Evolutionary conservation across 2,797 vertebrate genomes (phyloP), one percentile per base, ranked within the genome.

Genomic region (Choloepus didactylus): DNA sequence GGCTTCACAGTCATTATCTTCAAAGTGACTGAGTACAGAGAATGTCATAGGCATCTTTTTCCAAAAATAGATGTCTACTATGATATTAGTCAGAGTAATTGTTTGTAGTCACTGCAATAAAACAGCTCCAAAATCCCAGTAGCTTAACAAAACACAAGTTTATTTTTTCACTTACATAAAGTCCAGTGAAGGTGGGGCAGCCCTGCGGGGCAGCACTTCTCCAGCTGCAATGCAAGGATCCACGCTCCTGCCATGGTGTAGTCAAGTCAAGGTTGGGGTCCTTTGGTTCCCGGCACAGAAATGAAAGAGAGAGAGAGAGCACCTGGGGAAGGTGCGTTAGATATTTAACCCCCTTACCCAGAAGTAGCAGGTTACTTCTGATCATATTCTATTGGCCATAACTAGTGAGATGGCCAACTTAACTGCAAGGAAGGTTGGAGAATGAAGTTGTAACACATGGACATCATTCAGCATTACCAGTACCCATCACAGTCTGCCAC

Each of bases 1-100:
- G 60, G 60, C 56, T 85, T 93, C 12, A 21, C 10, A 85, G 23
- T 29, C 41, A 83, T 94, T 60, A 62, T 77, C 92, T 87, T 91
- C 64, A 49, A 92, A 77, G 56, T 54, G 38, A 77, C 85, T 59
- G 1, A 64, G 6, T 76, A 59, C 11, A 95, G 69, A 89, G 31
- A 84, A 19, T 9, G 23, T 70, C 23, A 19, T 60, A 44, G 15
- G 73, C 31, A 35, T 49, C 27, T 85, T 95, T 80, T 56, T 72
- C 66, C 66, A 76, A 66, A 23, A 77, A 5, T 51, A 18, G 23
- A 44, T 27, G 38, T 51, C 70, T 64, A 49, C 75, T 41, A 76
- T 41, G 46, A 3, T 66, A 16, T 69, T 59, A 31, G 14, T 60
- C 83, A 62, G 19, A 60, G 25, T 46, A 56, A 67, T 91, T 79